Evolutionary conservation across 2,797 vertebrate genomes (phyloP), one percentile per base, ranked within the genome.

Genomic region (Microchirus variegatus): DNA sequence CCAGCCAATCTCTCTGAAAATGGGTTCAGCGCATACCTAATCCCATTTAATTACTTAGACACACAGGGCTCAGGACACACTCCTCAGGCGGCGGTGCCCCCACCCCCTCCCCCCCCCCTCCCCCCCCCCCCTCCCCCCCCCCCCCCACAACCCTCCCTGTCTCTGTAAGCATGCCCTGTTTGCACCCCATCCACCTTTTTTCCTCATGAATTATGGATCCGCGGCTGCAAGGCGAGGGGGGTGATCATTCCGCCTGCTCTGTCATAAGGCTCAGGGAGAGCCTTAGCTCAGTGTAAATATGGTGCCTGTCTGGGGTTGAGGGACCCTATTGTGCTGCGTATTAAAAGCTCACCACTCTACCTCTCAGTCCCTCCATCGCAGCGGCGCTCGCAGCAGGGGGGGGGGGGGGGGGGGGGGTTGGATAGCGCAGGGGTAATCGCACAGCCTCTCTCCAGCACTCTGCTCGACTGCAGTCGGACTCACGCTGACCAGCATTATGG

Each of bases 1-100:
- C 89, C 74, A 81, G 83, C 89, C 87, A 83, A 85, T 91, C 87
- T 88, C 89, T 91, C 90, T 89, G 90, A 93, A 89, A 93, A 91
- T 89, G 87, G 86, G 87, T 88, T 91, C 91, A 89, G 88, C 74
- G 85, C 82, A 91, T 91, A 89, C 84, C 86, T 92, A 92, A 93
- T 92, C 92, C 89, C 84, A 90, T 91, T 90, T 92, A 91, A 93
- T 94, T 92, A 90, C 84, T 80, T 83, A 84, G 85, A 85, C 85
- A 86, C 84, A 91, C 87, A 90, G 82, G 91, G 86, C 89, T 85
- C 84, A 90, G 90, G 90, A 89, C 86, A 87, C 84, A 77, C 87
- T 88, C 85, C 83, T 86, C 71, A 77, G 84, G 78, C 82, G 61
- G 78, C 56, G 16, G n/a, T n/a, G n/a, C n/a, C 50, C 45, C 57